Percentiles rank a stretch among this genome's conserved stretches.
Conservation (phyloP, 2,888 invertebrate genomes). For the Cybosia mesomella region DNA sequence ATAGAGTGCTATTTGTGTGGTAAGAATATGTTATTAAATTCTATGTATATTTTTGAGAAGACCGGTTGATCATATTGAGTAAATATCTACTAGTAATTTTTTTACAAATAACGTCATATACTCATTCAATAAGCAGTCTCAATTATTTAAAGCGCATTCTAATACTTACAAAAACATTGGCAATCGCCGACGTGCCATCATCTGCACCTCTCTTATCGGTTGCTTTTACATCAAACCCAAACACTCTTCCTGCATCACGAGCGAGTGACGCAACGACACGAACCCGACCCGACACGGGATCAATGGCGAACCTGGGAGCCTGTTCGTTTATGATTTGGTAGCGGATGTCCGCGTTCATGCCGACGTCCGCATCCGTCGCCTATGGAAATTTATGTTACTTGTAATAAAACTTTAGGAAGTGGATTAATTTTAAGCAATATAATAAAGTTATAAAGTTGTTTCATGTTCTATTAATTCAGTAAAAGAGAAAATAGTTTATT, state of each 20-base stretch:
- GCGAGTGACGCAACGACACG: slow-evolving; percentile 90
- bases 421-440: not conserved
- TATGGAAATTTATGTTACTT: slow-evolving; percentile 56
- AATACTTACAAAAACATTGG: slow-evolving; percentile 93
- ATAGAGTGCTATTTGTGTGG: too few relatives aligned
- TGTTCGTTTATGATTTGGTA: slow-evolving; percentile 94
- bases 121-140: not conserved
- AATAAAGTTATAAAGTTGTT: not conserved
- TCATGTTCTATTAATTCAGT: not conserved
- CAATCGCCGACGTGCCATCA: slow-evolving; percentile 93
- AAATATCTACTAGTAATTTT: too few relatives aligned
- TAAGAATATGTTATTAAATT: too few relatives aligned
- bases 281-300: slow-evolving; percentile 92
- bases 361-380: slow-evolving; percentile 92
- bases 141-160: not conserved
- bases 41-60: too few relatives aligned
- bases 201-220: slow-evolving; percentile 93
- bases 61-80: too few relatives aligned
- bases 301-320: slow-evolving; percentile 91
- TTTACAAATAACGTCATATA: too few relatives aligned
- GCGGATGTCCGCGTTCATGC: slow-evolving; percentile 92
- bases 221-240: slow-evolving; percentile 95
- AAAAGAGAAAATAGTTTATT: not conserved
- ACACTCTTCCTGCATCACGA: slow-evolving; percentile 91
- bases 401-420: slow-evolving; percentile 8